phyloP scores from a whole-genome alignment of 2,113 vertebrate species.

The Macaca nemestrina region DNA sequence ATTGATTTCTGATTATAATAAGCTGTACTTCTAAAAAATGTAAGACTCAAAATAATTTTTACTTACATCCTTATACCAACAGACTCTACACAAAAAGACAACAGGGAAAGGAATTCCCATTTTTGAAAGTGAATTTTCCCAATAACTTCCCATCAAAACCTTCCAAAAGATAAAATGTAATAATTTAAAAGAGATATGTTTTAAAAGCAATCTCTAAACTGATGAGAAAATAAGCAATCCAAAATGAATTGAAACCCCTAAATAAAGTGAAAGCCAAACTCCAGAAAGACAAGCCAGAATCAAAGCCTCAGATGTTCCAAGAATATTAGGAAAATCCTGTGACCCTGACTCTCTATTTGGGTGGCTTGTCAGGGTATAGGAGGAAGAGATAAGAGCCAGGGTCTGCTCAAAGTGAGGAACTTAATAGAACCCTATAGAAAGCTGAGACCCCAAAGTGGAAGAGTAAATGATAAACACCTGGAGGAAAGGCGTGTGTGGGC shows the following conservation, averaged over 20 bases:
- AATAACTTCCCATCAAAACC: constrained; percentile 17
- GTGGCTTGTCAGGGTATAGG: not conserved
- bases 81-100: not conserved
- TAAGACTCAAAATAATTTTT: constrained; percentile 45
- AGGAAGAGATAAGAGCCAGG: not conserved
- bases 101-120: not conserved
- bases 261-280: not conserved
- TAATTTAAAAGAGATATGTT: not conserved
- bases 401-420: not conserved
- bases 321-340: too few species aligned
- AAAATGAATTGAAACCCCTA: not conserved
- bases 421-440: not conserved
- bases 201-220: not conserved
- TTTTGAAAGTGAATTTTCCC: constrained; percentile 27
- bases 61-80: not conserved
- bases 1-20: constrained; percentile 38
- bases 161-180: not conserved
- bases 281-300: not conserved
- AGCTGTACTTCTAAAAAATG: not conserved
- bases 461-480: not conserved
- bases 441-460: not conserved
- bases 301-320: not conserved
- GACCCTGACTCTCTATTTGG: not conserved
- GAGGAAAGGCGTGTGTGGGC: not conserved
- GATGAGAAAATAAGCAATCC: not conserved